phyloP scores from a whole-genome alignment of 2,797 vertebrate species.

The Orientallactaga sibirica region DNA sequence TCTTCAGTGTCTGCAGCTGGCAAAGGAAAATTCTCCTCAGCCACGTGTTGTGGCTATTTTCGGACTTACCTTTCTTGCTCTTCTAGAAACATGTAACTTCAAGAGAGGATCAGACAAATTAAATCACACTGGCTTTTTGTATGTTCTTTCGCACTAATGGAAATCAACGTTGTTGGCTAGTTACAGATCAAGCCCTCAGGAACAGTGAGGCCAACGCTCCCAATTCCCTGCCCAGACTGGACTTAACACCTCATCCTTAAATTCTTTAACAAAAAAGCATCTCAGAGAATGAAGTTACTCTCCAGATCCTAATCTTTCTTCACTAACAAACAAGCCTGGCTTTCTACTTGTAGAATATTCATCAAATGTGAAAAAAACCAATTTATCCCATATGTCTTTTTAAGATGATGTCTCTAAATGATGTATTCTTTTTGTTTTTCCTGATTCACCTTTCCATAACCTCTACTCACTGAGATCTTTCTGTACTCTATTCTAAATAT shows the following conservation, averaged over 20 bases:
- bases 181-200: not conserved
- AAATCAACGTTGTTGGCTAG: not conserved
- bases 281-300: not conserved
- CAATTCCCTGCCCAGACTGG: not conserved
- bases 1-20: not conserved
- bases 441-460: not conserved
- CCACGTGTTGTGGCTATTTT: not conserved
- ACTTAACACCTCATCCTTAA: not conserved
- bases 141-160: not conserved
- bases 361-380: conserved; percentile 37
- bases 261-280: not conserved
- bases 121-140: not conserved
- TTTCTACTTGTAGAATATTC: conserved; percentile 22
- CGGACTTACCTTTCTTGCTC: not conserved
- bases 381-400: conserved; percentile 3
- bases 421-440: not conserved
- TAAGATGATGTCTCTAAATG: conserved; percentile 29
- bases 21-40: not conserved
- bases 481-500: not conserved
- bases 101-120: not conserved
- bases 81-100: conserved; percentile 9
- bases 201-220: not conserved
- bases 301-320: not conserved
- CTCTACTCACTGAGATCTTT: conserved; percentile 1
- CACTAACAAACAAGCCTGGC: conserved; percentile 4